phyloP scores from a whole-genome alignment of 1,140 invertebrate species.

The Mizuhopecten yessoensis region DNA sequence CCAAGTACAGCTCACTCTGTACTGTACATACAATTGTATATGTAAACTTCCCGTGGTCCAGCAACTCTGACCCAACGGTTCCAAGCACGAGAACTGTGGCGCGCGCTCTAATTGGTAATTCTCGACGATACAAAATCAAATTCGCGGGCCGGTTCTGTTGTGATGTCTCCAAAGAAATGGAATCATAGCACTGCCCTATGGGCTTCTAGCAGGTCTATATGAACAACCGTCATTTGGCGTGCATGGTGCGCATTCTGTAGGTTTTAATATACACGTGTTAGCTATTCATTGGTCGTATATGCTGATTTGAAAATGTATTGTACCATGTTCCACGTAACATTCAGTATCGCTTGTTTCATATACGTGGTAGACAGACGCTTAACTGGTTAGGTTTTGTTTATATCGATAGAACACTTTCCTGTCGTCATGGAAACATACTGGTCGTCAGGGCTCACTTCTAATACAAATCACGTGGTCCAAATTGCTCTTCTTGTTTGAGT shows the following conservation, averaged over 20 bases:
- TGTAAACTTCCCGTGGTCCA: too few relatives aligned
- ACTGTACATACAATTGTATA: too few relatives aligned
- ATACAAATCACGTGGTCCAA: background rate
- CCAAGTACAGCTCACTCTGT: too few relatives aligned
- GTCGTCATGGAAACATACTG: background rate
- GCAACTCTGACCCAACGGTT: too few relatives aligned
- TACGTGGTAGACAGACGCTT: background rate
- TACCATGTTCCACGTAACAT: background rate
- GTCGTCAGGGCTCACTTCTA: background rate
- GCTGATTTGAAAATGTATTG: background rate
- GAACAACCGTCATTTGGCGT: background rate
- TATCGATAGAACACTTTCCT: background rate
- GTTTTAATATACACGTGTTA: background rate
- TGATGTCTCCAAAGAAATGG: background rate
- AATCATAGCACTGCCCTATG: background rate
- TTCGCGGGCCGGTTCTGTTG: background rate
- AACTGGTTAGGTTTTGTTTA: background rate
- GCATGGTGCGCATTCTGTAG: background rate
- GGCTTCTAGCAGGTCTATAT: background rate
- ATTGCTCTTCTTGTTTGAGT: background rate
- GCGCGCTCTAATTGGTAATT: background rate
- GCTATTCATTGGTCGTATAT: background rate
- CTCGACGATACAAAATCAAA: background rate
- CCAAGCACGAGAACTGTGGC: too few relatives aligned
- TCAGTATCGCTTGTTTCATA: background rate